Percentiles rank a stretch among this genome's conserved stretches.
Evolutionary conservation across 2,113 vertebrate species (phyloP).

Genomic region (Leuciscus idus): DNA sequence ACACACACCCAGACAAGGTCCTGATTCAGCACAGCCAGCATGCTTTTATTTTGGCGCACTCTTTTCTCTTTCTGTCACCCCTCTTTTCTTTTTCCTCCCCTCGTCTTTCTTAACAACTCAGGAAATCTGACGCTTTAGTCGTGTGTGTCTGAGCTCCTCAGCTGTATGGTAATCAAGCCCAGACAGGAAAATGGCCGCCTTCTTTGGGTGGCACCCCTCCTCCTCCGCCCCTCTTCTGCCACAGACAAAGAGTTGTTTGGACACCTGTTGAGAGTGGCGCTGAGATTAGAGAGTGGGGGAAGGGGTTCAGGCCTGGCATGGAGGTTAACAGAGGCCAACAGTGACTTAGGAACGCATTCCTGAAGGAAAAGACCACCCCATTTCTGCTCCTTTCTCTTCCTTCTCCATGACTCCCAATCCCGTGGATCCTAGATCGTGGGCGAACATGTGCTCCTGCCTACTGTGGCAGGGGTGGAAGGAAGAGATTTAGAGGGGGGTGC

Average conservation of each 20-base stretch:
- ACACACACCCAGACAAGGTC: slow-evolving; percentile 62
- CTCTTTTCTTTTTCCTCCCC: slow-evolving; percentile 67
- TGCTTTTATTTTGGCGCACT: slow-evolving; percentile 74
- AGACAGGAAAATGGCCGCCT: slow-evolving; percentile 82
- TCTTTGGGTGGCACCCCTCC: slow-evolving; percentile 74
- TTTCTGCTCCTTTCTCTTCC: slow-evolving; percentile 36
- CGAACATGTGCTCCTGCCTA: background rate
- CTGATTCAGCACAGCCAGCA: slow-evolving; percentile 60
- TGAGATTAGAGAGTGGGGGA: slow-evolving; percentile 52
- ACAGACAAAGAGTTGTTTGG: slow-evolving; percentile 88
- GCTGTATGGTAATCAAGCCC: slow-evolving; percentile 90
- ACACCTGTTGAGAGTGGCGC: slow-evolving; percentile 84
- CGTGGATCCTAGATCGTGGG: slow-evolving; percentile 43
- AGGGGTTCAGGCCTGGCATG: slow-evolving; percentile 52
- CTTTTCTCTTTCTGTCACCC: slow-evolving; percentile 65
- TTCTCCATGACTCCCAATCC: slow-evolving; percentile 29
- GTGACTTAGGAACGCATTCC: slow-evolving; percentile 81
- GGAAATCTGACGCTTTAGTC: slow-evolving; percentile 77
- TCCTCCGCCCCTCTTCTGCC: slow-evolving; percentile 66
- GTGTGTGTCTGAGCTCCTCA: slow-evolving; percentile 76
- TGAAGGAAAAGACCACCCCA: slow-evolving; percentile 62
- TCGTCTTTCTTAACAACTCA: slow-evolving; percentile 74
- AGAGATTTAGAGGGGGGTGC: background rate
- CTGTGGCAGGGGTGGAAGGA: background rate
- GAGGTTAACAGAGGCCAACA: slow-evolving; percentile 81